phyloP scores from a whole-genome alignment of 2,888 invertebrate genomes.

The Micropterix aruncella region DNA sequence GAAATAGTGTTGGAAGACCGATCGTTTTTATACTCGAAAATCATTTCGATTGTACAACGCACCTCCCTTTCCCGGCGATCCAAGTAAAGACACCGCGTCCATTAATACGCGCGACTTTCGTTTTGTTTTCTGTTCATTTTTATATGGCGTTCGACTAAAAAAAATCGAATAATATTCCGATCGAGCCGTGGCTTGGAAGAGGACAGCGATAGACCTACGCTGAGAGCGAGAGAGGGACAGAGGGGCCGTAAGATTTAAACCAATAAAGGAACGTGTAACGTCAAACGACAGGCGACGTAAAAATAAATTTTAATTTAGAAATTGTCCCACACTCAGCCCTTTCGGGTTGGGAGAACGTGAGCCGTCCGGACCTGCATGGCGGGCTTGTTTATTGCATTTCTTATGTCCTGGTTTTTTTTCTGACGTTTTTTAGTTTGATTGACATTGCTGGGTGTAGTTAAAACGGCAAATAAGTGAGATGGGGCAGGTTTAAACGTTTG shows the following conservation, averaged over 20 bases:
- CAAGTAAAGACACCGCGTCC: not conserved
- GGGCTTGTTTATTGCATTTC: not conserved
- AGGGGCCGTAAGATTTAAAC: slow-evolving; percentile 4
- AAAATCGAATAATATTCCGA: not conserved
- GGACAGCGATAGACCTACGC: slow-evolving; percentile 1
- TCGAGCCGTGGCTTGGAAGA: not conserved
- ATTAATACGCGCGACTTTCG: not conserved
- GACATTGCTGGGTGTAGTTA: no score
- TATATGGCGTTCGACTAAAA: not conserved
- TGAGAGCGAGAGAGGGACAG: not conserved
- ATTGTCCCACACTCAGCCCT: slow-evolving; percentile 8
- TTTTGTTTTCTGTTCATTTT: not conserved
- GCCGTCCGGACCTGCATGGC: not conserved
- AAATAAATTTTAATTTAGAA: slow-evolving; percentile 12
- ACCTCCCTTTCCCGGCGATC: not conserved
- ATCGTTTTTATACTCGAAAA: no score
- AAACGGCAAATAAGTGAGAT: no score
- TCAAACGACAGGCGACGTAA: slow-evolving; percentile 11
- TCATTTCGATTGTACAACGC: no score
- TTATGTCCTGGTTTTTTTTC: not conserved
- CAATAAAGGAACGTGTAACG: slow-evolving; percentile 12
- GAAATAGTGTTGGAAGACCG: no score
- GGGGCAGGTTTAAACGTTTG: no score
- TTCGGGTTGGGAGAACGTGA: slow-evolving; percentile 3
- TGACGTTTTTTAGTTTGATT: no score